Conservation (phyloP, 1,140 invertebrate genomes). For the Eriocheir sinensis region DNA sequence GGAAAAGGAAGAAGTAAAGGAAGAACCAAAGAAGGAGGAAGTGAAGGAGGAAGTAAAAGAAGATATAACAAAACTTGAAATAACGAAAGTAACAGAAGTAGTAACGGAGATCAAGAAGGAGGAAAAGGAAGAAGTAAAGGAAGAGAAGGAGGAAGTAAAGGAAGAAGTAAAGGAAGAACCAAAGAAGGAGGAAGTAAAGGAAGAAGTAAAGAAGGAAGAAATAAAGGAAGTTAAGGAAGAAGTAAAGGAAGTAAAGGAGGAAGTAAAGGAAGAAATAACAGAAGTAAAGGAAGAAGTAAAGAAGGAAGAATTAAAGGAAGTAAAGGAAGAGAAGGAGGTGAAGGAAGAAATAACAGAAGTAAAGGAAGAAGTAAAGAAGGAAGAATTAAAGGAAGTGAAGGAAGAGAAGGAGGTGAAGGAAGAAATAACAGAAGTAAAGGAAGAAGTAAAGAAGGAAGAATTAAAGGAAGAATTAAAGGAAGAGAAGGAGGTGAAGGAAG, state of each 20-base stretch:
- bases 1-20: not conserved
- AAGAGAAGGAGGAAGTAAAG: no score
- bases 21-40: conserved; percentile 9
- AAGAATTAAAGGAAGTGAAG: not conserved
- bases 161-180: no score
- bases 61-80: not conserved
- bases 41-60: not conserved
- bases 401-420: not conserved
- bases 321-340: no score
- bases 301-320: not conserved
- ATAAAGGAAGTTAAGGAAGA: not conserved
- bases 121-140: not conserved
- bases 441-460: not conserved
- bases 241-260: not conserved
- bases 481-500: not conserved
- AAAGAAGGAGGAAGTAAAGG: not conserved
- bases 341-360: no score
- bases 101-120: not conserved
- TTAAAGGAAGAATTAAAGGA: conserved; percentile 9
- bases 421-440: not conserved
- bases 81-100: not conserved
- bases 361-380: not conserved
- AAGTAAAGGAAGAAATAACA: not conserved
- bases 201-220: not conserved
- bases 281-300: not conserved